Evolutionary conservation across 2,888 invertebrate genomes (phyloP).

Genomic region (Idaea biselata): DNA sequence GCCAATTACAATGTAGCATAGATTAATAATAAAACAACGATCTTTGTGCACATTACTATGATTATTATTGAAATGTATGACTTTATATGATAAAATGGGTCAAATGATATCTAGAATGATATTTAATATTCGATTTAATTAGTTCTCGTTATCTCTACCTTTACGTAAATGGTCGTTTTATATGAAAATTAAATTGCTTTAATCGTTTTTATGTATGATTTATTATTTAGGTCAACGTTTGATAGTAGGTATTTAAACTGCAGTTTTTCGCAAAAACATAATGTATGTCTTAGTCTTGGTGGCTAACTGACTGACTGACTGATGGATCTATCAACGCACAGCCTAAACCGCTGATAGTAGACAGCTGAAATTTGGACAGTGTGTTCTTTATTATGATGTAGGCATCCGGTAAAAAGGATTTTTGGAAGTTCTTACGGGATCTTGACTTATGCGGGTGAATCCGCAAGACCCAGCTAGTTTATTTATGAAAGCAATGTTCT

Average conservation of each 20-base stretch:
- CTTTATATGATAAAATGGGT: slow-evolving; percentile 74
- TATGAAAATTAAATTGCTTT: slow-evolving; percentile 11
- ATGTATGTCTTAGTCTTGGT: too few relatives aligned
- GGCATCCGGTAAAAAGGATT: too few relatives aligned
- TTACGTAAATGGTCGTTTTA: slow-evolving; percentile 19
- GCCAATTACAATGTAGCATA: slow-evolving; percentile 26
- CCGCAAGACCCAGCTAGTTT: too few relatives aligned
- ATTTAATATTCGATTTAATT: slow-evolving; percentile 75
- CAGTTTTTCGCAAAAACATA: background rate
- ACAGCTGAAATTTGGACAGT: too few relatives aligned
- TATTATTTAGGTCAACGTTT: slow-evolving; percentile 4
- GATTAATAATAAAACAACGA: slow-evolving; percentile 51
- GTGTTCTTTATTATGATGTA: too few relatives aligned
- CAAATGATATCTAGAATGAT: slow-evolving; percentile 64
- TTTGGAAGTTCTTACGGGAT: too few relatives aligned
- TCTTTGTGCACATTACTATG: slow-evolving; percentile 62
- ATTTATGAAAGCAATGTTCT: background rate
- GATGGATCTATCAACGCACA: too few relatives aligned
- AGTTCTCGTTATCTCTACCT: slow-evolving; percentile 52
- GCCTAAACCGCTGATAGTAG: too few relatives aligned
- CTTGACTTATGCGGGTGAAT: too few relatives aligned
- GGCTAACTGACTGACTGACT: too few relatives aligned
- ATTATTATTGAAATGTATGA: slow-evolving; percentile 75
- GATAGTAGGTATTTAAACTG: background rate
- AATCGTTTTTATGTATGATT: slow-evolving; percentile 11